Evolutionary conservation across 2,113 vertebrate species (phyloP).

Genomic region (Ciconia maguari): DNA sequence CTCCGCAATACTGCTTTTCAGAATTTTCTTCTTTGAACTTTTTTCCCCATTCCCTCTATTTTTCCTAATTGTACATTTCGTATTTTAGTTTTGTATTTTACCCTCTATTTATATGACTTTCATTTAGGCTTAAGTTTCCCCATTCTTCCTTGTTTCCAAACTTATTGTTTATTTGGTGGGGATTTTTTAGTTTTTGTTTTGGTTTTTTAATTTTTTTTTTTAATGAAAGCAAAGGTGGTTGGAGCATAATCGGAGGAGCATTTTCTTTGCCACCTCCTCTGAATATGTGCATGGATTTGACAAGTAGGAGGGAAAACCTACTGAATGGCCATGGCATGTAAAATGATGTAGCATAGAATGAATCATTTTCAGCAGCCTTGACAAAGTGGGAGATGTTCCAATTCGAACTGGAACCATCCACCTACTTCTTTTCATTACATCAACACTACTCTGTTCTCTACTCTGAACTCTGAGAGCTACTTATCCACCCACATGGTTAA

Average conservation of each 20-base stretch:
- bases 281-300: neutral
- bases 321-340: neutral
- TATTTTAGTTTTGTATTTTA: neutral
- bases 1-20: neutral
- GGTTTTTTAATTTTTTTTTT: neutral
- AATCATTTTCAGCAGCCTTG: slow-evolving; percentile 34
- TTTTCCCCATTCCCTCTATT: neutral
- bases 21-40: neutral
- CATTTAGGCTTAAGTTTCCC: neutral
- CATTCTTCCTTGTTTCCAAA: neutral
- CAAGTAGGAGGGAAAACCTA: neutral
- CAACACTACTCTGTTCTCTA: neutral
- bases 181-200: neutral
- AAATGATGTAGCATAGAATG: neutral
- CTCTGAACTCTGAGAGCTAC: neutral
- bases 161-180: fast-evolving
- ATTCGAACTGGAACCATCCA: neutral
- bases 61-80: neutral
- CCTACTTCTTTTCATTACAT: slow-evolving; percentile 23
- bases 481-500: slow-evolving; percentile 24
- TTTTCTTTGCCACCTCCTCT: neutral
- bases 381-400: neutral
- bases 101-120: neutral
- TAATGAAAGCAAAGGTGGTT: neutral
- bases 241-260: neutral